Base-by-base conservation (phyloP, 2,888 invertebrate genomes). In the Epirrhoe alternata region DNA sequence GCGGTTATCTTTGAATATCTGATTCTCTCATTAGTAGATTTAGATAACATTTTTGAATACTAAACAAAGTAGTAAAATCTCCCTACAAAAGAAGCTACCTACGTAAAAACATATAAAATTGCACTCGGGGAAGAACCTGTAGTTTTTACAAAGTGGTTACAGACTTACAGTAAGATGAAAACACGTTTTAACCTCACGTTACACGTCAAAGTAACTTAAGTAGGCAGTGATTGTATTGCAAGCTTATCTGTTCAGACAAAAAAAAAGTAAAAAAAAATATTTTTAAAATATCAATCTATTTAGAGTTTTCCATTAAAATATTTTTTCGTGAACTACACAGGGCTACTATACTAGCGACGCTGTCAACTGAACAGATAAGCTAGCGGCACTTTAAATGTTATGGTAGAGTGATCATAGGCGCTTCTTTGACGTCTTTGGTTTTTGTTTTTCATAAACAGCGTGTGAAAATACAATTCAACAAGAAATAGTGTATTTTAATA, bases 391-490 rank as follows among this genome's bases (percentile, higher is more conserved):
- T 24, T 24, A 59, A 8, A 42, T 65, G 61, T 66, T 51, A 57
- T 59, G 65, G 64, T 58, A 54, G 53, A 66, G 49, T 50, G 35
- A 53, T 49, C 57, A 45, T 14, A 50, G 38, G 35, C 49, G 49
- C 61, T 57, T 49, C 45, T 24, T 35, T 52, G 59, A 52, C 49
- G 31, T 55, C 35, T 52, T 50, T 56, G 35, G 50, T 24, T 61
- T 35, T 59, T 38, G 30, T 65, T 61, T 53, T 17, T 45, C 42
- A 33, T 1, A 52, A 35, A 61, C 17, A 59, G 24, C 64, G 59
- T 64, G 54, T 50, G 59, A 59, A 42, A 42, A 12, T 42, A 42
- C 38, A 42, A 42, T 42, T 42, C 38, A 42, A 42, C 12, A 42
- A 42, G 24, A 42, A 42, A 42, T 12, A 42, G 38, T 42, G 5